Evolutionary conservation across 2,888 invertebrate species (phyloP).

Genomic region (Zaprionus bogoriensis): DNA sequence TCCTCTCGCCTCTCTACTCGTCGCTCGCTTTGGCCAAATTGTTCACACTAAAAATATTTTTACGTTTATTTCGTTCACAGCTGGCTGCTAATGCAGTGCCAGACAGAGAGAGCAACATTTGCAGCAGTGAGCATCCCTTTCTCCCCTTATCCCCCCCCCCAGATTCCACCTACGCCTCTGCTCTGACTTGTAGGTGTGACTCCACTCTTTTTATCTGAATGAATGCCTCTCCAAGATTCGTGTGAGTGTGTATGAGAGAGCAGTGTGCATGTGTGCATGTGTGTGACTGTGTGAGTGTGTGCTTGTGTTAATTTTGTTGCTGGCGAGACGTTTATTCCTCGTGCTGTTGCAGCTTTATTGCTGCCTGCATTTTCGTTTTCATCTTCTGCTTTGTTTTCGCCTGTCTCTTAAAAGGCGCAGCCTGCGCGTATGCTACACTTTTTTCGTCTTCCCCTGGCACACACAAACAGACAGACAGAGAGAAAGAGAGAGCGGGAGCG

Average conservation of each 20-base stretch:
- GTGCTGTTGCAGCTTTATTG: constrained; percentile 48
- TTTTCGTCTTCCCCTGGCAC: constrained; percentile 17
- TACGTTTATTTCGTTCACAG: constrained; percentile 72
- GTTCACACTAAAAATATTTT: constrained; percentile 73
- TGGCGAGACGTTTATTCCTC: constrained; percentile 39
- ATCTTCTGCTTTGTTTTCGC: constrained; percentile 26
- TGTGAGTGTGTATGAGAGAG: constrained; percentile 19
- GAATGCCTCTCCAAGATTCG: constrained; percentile 43
- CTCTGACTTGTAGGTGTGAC: constrained; percentile 45
- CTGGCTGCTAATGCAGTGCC: constrained; percentile 72
- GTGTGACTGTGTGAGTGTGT: constrained; percentile 1
- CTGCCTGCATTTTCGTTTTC: constrained; percentile 39
- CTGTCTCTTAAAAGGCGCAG: constrained; percentile 27
- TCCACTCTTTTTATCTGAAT: constrained; percentile 65
- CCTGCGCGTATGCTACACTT: constrained; percentile 65
- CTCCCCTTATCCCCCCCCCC: background rate
- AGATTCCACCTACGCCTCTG: background rate
- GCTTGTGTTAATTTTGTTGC: constrained; percentile 14
- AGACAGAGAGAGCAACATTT: constrained; percentile 34
- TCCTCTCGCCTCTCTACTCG: background rate
- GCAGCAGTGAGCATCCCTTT: background rate
- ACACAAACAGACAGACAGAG: background rate
- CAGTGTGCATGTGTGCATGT: background rate
- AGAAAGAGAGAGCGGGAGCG: no score
- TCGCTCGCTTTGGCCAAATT: constrained; percentile 46